These are phyloP conservation scores for Drosophila ficusphila DNA, from an alignment of 1,140 invertebrate species.

Conservation along the genomic window DNA sequence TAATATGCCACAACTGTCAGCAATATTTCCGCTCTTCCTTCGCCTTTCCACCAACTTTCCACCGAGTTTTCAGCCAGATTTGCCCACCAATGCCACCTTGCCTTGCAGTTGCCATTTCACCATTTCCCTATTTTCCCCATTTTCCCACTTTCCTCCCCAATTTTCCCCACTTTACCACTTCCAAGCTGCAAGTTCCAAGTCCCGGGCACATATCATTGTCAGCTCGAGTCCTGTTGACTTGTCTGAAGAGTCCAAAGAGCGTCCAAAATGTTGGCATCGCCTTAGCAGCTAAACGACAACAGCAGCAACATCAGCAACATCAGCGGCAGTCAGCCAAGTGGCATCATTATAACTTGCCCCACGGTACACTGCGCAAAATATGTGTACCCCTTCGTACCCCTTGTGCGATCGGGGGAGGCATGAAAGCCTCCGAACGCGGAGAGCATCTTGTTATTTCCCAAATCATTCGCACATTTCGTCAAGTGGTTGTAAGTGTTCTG, in stretches of 20 bases:
- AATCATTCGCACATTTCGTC: conserved; percentile 20
- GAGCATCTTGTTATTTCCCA: conserved; percentile 23
- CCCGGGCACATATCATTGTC: conserved; percentile 74
- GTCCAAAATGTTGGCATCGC: conserved; percentile 73
- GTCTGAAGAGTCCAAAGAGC: conserved; percentile 56
- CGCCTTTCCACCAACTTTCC: neutral
- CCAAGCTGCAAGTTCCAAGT: too few species aligned
- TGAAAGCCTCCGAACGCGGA: neutral
- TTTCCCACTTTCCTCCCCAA: too few species aligned
- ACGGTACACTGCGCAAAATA: conserved; percentile 51
- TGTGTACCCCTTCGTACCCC: too few species aligned
- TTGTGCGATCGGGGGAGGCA: neutral
- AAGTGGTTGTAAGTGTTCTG: conserved; percentile 4
- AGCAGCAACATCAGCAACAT: conserved; percentile 33
- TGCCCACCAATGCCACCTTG: neutral
- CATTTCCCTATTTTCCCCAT: neutral
- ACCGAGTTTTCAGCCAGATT: neutral
- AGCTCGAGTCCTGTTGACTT: conserved; percentile 72
- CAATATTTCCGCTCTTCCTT: conserved; percentile 66
- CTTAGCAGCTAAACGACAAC: conserved; percentile 71
- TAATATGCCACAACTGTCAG: conserved; percentile 81
- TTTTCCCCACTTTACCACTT: too few species aligned
- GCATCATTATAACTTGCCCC: conserved; percentile 71
- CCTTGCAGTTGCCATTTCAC: neutral
- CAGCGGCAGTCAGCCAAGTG: conserved; percentile 45